Base-by-base conservation (phyloP, 2,888 invertebrate species). In the Drosophila longiperda region DNA sequence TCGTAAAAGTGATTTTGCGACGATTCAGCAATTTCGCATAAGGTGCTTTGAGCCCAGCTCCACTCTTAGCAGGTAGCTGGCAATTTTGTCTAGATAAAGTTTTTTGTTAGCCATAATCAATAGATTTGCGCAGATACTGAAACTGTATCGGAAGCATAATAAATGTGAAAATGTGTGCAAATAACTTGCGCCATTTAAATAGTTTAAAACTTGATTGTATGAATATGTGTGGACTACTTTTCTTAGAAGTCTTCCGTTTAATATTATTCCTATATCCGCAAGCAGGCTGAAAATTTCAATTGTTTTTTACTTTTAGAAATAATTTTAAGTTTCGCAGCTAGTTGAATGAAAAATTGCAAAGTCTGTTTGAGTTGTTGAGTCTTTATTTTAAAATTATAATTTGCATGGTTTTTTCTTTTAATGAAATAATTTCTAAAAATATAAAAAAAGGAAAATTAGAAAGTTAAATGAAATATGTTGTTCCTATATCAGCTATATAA, bases 1-100 rank as follows among this genome's bases (percentile, higher is more conserved):
- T 90, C 87, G 87, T 90, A 90, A 87, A 87, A 88, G 90, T 88
- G 87, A 88, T 87, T 81, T 87, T 82, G 87, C 75, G 87, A 87
- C 89, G 85, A 86, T 87, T 86, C 85, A 88, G 89, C 85, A 84
- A 55, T 86, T 83, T 64, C 57, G 57, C 49, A 70, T 50, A 79
- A 45, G 78, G 67, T 73, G 40, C 34, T 54, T 54, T 36, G 54
- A 36, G 77, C 60, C 57, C 29, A 53, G 58, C 42, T 62, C 52
- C 48, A 0, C 26, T 5, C 9, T 15, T 20, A 11, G 1, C 72
- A 74, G 80, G 67, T 75, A 63, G 36, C 49, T 62, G 61, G 12
- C 15, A 66, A 79, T 74, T 74, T 23, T 78, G 64, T 61, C 57
- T 63, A 49, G 73, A 48, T 61, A 36, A 78, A 78, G 64, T 77